Conservation (phyloP, 1,140 invertebrate species). For the Leptonema lineaticorne region DNA sequence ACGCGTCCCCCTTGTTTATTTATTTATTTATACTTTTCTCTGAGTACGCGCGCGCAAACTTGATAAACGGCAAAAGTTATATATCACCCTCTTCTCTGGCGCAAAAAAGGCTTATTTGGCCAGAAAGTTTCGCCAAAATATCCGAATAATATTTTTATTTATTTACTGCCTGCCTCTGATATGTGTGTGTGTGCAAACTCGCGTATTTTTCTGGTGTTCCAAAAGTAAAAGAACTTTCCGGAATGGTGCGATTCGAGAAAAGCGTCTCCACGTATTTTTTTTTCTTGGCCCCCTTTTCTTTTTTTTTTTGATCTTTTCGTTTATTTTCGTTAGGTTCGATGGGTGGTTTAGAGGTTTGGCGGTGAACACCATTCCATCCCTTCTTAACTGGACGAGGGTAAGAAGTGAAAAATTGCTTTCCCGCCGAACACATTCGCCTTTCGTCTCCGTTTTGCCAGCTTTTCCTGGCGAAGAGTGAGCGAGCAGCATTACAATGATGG, state of each 20-base stretch:
- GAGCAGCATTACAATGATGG: slow-evolving; percentile 25
- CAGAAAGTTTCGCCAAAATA: background rate
- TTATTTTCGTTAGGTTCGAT: too few species aligned
- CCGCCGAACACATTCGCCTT: slow-evolving; percentile 34
- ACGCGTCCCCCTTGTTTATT: background rate
- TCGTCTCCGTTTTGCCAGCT: slow-evolving; percentile 15
- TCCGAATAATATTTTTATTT: background rate
- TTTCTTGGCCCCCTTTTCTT: background rate
- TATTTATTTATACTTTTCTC: background rate
- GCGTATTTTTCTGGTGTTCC: background rate
- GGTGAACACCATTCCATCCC: too few species aligned
- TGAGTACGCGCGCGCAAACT: background rate
- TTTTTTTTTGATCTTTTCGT: too few species aligned
- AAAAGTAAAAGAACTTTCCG: slow-evolving; percentile 1
- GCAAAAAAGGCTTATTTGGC: background rate
- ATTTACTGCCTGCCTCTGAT: background rate
- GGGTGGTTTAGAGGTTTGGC: too few species aligned
- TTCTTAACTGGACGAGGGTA: slow-evolving; percentile 23
- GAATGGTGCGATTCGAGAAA: slow-evolving; percentile 1
- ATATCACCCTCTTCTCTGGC: background rate
- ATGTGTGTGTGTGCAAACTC: background rate
- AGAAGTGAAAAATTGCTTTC: slow-evolving; percentile 38
- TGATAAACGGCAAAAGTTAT: background rate
- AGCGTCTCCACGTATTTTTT: slow-evolving; percentile 14
- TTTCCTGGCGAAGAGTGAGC: background rate